phyloP scores from a whole-genome alignment of 2,113 vertebrate genomes.

The Hyla sarda region DNA sequence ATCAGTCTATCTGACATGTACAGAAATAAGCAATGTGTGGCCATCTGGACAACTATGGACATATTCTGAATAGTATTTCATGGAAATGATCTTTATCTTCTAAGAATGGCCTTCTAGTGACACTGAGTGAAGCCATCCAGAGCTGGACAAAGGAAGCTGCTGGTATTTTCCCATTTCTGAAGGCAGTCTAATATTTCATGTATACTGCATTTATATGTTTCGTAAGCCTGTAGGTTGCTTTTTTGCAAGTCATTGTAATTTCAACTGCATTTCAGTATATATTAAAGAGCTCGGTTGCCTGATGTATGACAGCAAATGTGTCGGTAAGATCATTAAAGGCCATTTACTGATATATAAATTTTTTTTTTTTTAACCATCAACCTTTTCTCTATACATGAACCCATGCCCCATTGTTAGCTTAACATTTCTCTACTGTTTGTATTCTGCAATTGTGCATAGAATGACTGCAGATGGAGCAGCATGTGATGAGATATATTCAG shows the following conservation, averaged over 20 bases:
- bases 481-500: too few relatives aligned
- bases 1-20: slow-evolving; percentile 11
- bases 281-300: too few relatives aligned
- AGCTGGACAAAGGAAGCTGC: not conserved
- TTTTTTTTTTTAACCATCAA: too few relatives aligned
- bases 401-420: too few relatives aligned
- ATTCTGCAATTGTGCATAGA: too few relatives aligned
- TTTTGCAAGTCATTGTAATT: not conserved
- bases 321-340: too few relatives aligned
- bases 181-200: not conserved
- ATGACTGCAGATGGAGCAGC: too few relatives aligned
- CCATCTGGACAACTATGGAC: not conserved
- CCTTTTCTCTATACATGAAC: too few relatives aligned
- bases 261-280: not conserved
- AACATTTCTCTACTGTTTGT: too few relatives aligned
- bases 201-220: not conserved
- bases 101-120: not conserved
- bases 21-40: not conserved
- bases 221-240: not conserved
- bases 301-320: too few relatives aligned
- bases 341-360: too few relatives aligned
- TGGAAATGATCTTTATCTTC: slow-evolving; percentile 8
- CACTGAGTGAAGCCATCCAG: slow-evolving; percentile 4
- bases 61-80: not conserved
- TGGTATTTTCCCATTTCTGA: not conserved